These are phyloP conservation scores for Ephialtes manifestator DNA, from an alignment of 2,888 invertebrate genomes.

Conservation along the genomic window DNA sequence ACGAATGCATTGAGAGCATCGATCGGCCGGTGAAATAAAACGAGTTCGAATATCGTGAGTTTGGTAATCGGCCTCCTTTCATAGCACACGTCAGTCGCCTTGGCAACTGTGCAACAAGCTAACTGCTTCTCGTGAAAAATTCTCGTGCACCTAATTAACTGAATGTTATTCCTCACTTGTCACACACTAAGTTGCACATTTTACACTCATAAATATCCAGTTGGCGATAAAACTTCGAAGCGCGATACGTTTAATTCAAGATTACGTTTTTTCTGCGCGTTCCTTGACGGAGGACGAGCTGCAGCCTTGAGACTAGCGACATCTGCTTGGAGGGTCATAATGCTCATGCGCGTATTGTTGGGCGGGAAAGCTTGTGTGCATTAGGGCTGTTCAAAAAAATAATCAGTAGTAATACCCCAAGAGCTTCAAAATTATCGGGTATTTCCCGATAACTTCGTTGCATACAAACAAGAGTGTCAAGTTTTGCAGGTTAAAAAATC, in stretches of 20 bases:
- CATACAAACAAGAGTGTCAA: no score
- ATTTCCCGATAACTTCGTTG: no score
- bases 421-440: no score
- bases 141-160: neutral
- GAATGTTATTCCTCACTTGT: slow-evolving; percentile 29
- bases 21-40: slow-evolving; percentile 59
- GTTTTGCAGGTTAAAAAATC: no score
- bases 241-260: slow-evolving; percentile 77
- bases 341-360: neutral
- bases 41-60: slow-evolving; percentile 60
- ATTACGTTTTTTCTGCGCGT: slow-evolving; percentile 71
- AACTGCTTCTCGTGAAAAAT: slow-evolving; percentile 71
- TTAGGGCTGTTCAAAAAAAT: no score
- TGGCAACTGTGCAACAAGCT: slow-evolving; percentile 83
- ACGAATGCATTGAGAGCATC: slow-evolving; percentile 68
- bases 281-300: slow-evolving; percentile 6
- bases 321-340: slow-evolving; percentile 2
- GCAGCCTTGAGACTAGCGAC: slow-evolving; percentile 4
- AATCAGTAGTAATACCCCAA: no score
- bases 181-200: slow-evolving; percentile 55
- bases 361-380: neutral
- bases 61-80: slow-evolving; percentile 72
- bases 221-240: slow-evolving; percentile 24
- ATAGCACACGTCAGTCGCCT: slow-evolving; percentile 79
- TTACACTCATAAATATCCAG: slow-evolving; percentile 60